Conservation (phyloP, 2,888 invertebrate genomes). For the Ophonus ardosiacus region DNA sequence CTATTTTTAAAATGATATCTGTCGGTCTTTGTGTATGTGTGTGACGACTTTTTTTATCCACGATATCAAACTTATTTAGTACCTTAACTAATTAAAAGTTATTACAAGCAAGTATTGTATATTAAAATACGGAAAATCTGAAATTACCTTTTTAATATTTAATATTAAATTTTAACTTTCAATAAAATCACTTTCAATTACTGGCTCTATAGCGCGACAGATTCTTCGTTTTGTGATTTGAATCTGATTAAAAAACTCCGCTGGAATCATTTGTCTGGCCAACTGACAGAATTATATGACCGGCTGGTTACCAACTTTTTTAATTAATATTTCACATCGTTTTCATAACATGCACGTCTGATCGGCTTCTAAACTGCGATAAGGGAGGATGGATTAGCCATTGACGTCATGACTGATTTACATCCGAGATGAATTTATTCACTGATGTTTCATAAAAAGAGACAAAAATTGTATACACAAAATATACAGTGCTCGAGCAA, state of each 20-base stretch:
- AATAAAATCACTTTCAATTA: slow-evolving; percentile 3
- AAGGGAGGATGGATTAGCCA: slow-evolving; percentile 22
- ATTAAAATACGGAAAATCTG: neutral
- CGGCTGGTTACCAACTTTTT: slow-evolving; percentile 49
- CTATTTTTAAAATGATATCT: too few relatives aligned
- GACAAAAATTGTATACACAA: neutral
- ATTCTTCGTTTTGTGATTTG: slow-evolving; percentile 23
- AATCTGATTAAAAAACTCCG: slow-evolving; percentile 32
- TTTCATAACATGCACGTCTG: slow-evolving; percentile 49
- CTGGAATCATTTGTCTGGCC: slow-evolving; percentile 44
- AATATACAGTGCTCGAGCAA: neutral
- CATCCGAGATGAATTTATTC: slow-evolving; percentile 10
- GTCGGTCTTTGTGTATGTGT: too few relatives aligned
- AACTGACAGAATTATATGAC: slow-evolving; percentile 44
- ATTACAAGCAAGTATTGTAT: neutral
- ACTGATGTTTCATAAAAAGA: neutral
- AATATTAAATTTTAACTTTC: neutral
- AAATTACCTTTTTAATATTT: neutral
- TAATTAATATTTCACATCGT: slow-evolving; percentile 58
- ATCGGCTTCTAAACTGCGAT: slow-evolving; percentile 42
- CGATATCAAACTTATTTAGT: too few relatives aligned
- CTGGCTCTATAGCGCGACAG: neutral
- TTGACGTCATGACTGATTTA: slow-evolving; percentile 42
- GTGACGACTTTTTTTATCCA: too few relatives aligned
- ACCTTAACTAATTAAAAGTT: too few relatives aligned